These are phyloP conservation scores for Morpho helenor DNA, from an alignment of 2,888 invertebrate species.

Conservation along the genomic window DNA sequence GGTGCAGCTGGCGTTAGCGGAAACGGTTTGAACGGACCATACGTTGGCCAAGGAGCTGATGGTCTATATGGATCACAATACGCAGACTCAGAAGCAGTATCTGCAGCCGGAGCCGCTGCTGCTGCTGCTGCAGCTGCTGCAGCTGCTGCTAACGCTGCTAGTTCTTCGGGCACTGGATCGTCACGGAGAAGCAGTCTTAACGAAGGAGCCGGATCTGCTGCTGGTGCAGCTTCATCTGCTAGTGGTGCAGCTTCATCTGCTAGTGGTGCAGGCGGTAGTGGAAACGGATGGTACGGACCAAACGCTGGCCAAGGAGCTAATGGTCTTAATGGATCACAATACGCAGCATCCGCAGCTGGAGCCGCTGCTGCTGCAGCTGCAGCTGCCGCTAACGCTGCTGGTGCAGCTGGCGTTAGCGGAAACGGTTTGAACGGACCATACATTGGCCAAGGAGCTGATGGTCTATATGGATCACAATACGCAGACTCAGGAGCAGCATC, in stretches of 20 bases:
- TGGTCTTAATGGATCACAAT: no score
- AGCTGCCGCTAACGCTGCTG: neutral
- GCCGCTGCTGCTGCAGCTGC: constrained; percentile 5
- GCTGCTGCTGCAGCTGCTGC: neutral
- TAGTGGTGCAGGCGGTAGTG: no score
- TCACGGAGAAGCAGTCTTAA: neutral
- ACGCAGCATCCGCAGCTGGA: neutral
- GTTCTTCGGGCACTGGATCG: neutral
- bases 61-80: neutral
- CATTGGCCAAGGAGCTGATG: no score
- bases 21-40: neutral
- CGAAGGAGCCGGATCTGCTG: neutral
- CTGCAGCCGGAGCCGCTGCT: neutral
- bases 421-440: neutral
- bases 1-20: neutral
- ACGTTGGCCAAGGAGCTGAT: neutral
- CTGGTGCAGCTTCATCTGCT: neutral
- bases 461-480: no score
- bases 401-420: neutral
- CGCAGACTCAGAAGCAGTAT: neutral
- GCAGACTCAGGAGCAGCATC: neutral
- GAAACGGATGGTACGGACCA: no score
- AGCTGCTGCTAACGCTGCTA: constrained; percentile 2
- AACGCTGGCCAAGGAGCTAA: no score
- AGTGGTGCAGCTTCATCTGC: no score